These are phyloP conservation scores for Nephrotoma appendiculata DNA, from an alignment of 2,888 invertebrate genomes.

Conservation along the genomic window DNA sequence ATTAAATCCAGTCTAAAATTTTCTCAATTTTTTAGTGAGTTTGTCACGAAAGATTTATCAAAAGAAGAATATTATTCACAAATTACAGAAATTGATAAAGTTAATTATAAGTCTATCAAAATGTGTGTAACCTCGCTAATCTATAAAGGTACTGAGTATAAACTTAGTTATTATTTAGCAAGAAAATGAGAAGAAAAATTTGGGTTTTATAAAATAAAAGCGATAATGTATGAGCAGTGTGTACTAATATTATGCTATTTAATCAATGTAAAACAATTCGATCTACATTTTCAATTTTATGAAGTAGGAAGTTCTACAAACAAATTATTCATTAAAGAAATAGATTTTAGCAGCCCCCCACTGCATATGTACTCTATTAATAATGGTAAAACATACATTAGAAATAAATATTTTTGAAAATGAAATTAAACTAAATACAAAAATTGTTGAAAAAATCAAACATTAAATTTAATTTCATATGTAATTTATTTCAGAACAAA, in stretches of 20 bases:
- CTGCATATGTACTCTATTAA: too few species aligned
- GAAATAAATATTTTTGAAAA: too few species aligned
- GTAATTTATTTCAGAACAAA: too few species aligned
- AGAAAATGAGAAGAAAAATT: background rate
- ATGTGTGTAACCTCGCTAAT: background rate
- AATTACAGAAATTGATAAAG: constrained; percentile 1
- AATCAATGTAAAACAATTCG: too few species aligned
- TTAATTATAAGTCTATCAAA: background rate
- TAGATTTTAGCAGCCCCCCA: too few species aligned
- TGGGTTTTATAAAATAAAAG: constrained; percentile 9
- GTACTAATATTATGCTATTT: constrained; percentile 5
- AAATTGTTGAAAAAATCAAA: too few species aligned
- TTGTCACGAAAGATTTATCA: background rate
- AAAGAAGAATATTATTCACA: constrained; percentile 3
- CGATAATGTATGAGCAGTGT: constrained; percentile 3
- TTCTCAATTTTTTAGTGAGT: constrained; percentile 5
- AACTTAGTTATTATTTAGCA: background rate
- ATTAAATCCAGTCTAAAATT: constrained; percentile 10
- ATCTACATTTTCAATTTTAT: too few species aligned
- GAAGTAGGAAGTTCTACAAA: too few species aligned
- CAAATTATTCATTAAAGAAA: too few species aligned
- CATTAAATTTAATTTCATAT: too few species aligned
- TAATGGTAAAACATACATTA: too few species aligned
- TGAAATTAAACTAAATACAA: too few species aligned
- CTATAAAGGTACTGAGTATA: constrained; percentile 5